Percentiles rank a stretch among this genome's conserved stretches.
phyloP scores from a whole-genome alignment of 1,140 invertebrate species.

The Anoplolepis gracilipes region DNA sequence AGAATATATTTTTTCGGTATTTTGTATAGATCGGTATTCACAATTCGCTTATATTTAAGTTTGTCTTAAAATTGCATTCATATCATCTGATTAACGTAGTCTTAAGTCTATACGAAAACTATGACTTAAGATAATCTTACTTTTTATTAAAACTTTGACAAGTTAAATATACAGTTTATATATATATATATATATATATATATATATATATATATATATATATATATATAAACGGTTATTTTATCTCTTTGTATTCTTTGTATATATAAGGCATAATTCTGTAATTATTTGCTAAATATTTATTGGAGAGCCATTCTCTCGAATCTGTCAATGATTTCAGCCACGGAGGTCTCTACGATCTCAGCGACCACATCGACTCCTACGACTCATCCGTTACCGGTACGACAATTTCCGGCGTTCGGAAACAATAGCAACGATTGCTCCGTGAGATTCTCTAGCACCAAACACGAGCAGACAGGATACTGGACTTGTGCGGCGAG shows the following conservation, averaged over 20 bases:
- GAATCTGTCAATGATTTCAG: conserved; percentile 61
- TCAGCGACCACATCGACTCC: conserved; percentile 68
- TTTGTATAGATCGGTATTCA: too few relatives aligned
- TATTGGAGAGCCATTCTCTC: conserved; percentile 26
- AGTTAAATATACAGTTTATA: too few relatives aligned
- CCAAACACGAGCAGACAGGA: conserved; percentile 83
- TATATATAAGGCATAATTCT: conserved; percentile 39
- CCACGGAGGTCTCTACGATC: conserved; percentile 59
- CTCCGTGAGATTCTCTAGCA: conserved; percentile 83
- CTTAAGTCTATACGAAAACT: too few relatives aligned
- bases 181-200: too few relatives aligned
- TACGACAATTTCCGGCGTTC: conserved; percentile 83
- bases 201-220: too few relatives aligned
- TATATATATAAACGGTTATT: neutral
- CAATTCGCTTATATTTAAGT: too few relatives aligned
- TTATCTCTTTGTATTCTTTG: conserved; percentile 10
- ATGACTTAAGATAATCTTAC: too few relatives aligned
- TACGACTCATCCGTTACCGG: conserved; percentile 78
- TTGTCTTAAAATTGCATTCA: too few relatives aligned
- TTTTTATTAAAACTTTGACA: too few relatives aligned
- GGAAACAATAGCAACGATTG: conserved; percentile 84
- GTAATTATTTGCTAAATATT: conserved; percentile 43
- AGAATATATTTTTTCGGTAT: too few relatives aligned
- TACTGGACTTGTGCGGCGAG: conserved; percentile 84
- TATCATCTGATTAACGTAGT: too few relatives aligned